These are phyloP conservation scores for Genyomyrus donnyi DNA, from an alignment of 2,113 vertebrate genomes.

Conservation along the genomic window DNA sequence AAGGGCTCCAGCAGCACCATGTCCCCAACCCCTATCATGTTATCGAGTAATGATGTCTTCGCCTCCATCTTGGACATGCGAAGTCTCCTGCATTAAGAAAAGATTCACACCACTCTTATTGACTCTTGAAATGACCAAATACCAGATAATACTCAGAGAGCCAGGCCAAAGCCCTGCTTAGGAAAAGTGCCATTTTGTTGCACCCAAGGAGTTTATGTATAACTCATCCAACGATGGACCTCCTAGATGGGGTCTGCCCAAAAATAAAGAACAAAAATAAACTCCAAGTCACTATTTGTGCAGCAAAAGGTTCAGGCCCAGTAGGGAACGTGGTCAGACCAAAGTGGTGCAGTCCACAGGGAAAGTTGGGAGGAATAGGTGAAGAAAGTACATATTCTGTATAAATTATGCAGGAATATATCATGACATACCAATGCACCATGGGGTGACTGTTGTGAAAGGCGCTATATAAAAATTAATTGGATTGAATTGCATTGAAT, in stretches of 20 bases:
- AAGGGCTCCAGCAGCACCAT: constrained; percentile 96
- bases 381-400: neutral
- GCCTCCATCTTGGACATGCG: constrained; percentile 89
- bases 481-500: neutral
- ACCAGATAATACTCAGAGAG: neutral
- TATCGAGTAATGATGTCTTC: constrained; percentile 90
- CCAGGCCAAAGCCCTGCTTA: neutral
- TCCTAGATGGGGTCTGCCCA: neutral
- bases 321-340: neutral
- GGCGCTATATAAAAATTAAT: neutral
- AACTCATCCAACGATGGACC: neutral
- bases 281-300: neutral
- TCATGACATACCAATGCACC: neutral
- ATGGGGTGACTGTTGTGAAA: neutral
- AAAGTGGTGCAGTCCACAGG: no score
- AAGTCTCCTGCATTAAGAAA: constrained; percentile 45
- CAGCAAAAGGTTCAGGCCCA: neutral
- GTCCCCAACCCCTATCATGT: constrained; percentile 96
- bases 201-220: neutral
- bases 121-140: neutral
- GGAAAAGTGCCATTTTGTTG: neutral
- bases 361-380: neutral
- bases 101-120: neutral
- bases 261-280: constrained; percentile 2
- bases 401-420: neutral